Conservation (phyloP, 1,140 invertebrate genomes). For the Agrypnia vestita region DNA sequence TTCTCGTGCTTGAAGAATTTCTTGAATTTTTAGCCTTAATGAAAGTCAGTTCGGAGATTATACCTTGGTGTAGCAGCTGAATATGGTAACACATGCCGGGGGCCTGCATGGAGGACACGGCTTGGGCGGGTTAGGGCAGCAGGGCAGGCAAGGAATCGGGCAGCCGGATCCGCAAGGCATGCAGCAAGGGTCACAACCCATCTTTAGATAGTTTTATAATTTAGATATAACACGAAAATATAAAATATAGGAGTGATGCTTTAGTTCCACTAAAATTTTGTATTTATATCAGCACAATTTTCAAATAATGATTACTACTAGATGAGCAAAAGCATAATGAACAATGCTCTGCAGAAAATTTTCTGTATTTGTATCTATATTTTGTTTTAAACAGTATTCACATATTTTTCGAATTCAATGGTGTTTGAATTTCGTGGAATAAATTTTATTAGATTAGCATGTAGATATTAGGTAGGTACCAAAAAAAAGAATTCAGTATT, state of each 20-base stretch:
- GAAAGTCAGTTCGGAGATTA: neutral
- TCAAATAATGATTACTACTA: neutral
- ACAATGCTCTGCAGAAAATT: neutral
- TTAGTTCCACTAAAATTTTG: slow-evolving; percentile 22
- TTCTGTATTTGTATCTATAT: neutral
- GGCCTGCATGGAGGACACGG: slow-evolving; percentile 7
- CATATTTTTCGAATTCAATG: too few species aligned
- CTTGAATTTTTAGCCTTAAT: neutral
- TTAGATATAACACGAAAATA: too few species aligned
- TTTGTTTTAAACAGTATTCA: neutral
- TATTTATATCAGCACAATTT: slow-evolving; percentile 2
- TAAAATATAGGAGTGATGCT: neutral
- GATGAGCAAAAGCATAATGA: neutral
- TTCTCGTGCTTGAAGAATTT: too few species aligned
- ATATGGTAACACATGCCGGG: slow-evolving; percentile 11
- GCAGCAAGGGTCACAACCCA: slow-evolving; percentile 40
- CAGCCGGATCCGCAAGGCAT: neutral
- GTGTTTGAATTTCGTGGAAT: too few species aligned
- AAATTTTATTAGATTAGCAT: too few species aligned
- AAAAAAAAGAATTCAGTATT: too few species aligned
- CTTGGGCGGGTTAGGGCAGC: slow-evolving; percentile 24
- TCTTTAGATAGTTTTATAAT: neutral
- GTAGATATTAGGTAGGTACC: too few species aligned
- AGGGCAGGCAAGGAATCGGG: slow-evolving; percentile 2
- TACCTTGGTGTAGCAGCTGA: slow-evolving; percentile 24